phyloP scores from a whole-genome alignment of 64 coral and sea anemone species.

The Exaiptasia diaphana region DNA sequence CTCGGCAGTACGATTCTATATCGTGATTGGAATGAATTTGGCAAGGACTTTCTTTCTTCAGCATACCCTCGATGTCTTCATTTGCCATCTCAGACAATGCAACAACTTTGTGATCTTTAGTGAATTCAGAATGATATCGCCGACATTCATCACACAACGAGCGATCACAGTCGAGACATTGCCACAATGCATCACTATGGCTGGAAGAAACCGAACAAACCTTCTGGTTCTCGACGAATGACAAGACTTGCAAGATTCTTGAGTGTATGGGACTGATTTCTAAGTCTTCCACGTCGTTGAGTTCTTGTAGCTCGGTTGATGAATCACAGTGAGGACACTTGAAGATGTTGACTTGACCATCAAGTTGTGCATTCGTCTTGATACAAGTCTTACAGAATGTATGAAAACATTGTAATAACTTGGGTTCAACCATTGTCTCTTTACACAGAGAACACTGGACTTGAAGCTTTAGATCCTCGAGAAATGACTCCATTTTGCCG shows the following conservation, averaged over 20 bases:
- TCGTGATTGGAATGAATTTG: neutral
- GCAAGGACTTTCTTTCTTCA: neutral
- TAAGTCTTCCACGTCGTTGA: neutral
- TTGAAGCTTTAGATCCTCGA: neutral
- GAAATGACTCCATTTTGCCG: neutral
- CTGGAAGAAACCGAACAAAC: neutral
- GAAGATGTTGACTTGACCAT: neutral
- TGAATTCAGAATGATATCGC: neutral
- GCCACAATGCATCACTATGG: neutral
- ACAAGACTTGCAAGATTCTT: neutral
- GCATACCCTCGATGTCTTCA: neutral
- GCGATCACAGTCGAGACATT: conserved; percentile 3
- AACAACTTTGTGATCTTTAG: neutral
- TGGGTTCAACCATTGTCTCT: neutral
- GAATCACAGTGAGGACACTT: neutral
- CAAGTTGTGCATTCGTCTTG: neutral
- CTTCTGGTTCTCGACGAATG: neutral
- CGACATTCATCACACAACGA: neutral
- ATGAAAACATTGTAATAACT: neutral
- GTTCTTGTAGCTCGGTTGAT: neutral
- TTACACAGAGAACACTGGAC: neutral
- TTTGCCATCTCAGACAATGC: neutral
- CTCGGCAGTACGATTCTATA: neutral
- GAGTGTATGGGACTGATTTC: neutral
- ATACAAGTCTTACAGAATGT: neutral